These are phyloP conservation scores for Mamestra configurata DNA, from an alignment of 1,140 invertebrate species.

Conservation along the genomic window DNA sequence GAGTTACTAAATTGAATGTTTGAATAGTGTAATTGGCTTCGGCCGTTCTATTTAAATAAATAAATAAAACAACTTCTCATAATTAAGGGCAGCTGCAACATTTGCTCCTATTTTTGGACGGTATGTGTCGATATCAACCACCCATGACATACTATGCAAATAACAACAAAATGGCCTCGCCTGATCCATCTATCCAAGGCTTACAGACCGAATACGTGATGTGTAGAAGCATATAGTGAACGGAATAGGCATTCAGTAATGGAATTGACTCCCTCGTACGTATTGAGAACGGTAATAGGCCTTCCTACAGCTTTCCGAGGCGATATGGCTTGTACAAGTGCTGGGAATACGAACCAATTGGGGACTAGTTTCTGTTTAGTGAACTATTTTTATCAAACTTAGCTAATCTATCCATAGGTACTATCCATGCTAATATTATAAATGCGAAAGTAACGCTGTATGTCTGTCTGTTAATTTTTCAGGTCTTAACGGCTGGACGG, in stretches of 20 bases:
- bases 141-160: not conserved
- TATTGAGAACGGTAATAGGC: conserved; percentile 24
- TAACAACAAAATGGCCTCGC: not conserved
- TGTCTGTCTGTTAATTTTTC: too few species aligned
- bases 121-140: not conserved
- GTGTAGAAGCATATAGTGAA: conserved; percentile 23
- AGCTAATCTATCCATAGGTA: too few species aligned
- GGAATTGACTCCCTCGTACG: conserved; percentile 8
- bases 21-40: too few species aligned
- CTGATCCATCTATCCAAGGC: not conserved
- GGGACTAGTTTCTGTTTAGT: not conserved
- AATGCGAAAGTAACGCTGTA: too few species aligned
- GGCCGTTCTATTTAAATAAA: too few species aligned
- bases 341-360: not conserved
- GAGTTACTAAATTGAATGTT: too few species aligned
- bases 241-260: conserved; percentile 25
- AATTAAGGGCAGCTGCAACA: too few species aligned
- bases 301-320: not conserved
- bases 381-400: too few species aligned
- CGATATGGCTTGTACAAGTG: not conserved
- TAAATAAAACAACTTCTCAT: too few species aligned
- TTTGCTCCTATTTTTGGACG: not conserved
- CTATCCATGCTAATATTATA: too few species aligned
- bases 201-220: not conserved
- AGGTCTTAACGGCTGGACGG: too few species aligned